Base-by-base conservation (phyloP, 2,797 vertebrate species). In the Acomys russatus region DNA sequence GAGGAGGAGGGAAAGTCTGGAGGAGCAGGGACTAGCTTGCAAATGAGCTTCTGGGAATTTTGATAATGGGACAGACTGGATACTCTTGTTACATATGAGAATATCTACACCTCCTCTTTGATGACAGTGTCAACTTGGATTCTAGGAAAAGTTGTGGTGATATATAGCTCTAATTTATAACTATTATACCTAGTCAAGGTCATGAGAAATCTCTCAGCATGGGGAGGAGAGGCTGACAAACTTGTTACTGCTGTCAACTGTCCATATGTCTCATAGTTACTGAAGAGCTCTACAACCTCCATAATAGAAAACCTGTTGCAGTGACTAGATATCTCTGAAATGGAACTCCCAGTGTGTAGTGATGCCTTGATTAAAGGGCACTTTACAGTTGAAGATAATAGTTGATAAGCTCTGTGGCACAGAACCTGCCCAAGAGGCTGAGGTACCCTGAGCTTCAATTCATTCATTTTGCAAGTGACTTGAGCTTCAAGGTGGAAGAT, bases 71-170 rank as follows among this genome's bases (percentile, higher is more conserved):
- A 97, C 49, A 99, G 98, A 97, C 99, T 99, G 98, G 98, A 99
- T 98, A 8, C 98, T 99, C 98, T 98, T 98, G 96, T 99, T 99
- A 94, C 99, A 98, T 87, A 91, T 98, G 79, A 99, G 98, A 95
- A 99, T 97, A 15, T 98, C 98, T 0, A 98, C 0, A 99, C 99
- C 96, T 99, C 99, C 89, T 98, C 98, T 98, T 99, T 99, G 97
- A 99, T 99, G 0, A 99, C 30, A 56, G 33, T 11, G 1, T 56
- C 30, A 79, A 56, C 77, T 56, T 54, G 99, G 98, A 99, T 99
- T 98, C 99, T 99, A 93, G 99, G 99, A 98, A 99, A 99, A 68
- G 99, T 99, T 9, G 99, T 99, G 97, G 99, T 95, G 56, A 99
- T 99, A 97, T 99, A 99, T 44, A 44, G 96, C 99, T 99, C 96